A percentile compares a stretch with the other conserved stretches of the same genome.
Evolutionary conservation across 2,113 vertebrate genomes (phyloP).

Genomic region (Glareola pratincola): DNA sequence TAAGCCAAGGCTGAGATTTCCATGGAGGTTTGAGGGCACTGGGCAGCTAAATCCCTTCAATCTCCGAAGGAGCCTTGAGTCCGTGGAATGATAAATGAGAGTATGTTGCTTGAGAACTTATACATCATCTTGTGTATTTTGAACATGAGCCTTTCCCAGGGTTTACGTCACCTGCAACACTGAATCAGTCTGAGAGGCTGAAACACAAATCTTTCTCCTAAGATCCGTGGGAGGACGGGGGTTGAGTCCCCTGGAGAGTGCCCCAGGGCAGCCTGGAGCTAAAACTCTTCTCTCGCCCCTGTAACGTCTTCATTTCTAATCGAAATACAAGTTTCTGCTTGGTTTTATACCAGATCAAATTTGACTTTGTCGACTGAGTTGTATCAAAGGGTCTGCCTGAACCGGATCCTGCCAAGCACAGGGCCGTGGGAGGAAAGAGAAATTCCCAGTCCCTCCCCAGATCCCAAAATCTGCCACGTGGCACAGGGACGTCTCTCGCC

Average conservation of each 20-base stretch:
- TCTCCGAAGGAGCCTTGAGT: background rate
- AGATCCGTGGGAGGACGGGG: background rate
- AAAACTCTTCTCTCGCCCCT: background rate
- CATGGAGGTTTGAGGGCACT: background rate
- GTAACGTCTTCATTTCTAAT: background rate
- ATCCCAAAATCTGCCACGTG: fast-evolving
- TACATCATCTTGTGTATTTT: too few species aligned
- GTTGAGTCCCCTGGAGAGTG: background rate
- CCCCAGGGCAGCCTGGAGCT: background rate
- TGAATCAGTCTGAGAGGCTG: background rate
- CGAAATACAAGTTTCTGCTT: background rate
- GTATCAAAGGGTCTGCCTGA: background rate
- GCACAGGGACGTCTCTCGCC: background rate
- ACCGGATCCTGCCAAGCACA: background rate
- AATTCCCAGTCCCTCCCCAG: background rate
- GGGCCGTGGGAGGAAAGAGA: too few species aligned
- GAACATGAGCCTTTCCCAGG: background rate
- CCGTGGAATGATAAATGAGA: background rate
- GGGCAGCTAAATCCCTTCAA: background rate
- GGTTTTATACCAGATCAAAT: too few species aligned
- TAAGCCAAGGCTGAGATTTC: background rate
- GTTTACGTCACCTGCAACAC: background rate
- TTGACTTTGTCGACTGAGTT: too few species aligned
- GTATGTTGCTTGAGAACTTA: background rate
- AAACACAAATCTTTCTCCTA: background rate